Evolutionary conservation across 64 coral and sea anemone genomes (phyloP).

Genomic region (Porites australiensis): DNA sequence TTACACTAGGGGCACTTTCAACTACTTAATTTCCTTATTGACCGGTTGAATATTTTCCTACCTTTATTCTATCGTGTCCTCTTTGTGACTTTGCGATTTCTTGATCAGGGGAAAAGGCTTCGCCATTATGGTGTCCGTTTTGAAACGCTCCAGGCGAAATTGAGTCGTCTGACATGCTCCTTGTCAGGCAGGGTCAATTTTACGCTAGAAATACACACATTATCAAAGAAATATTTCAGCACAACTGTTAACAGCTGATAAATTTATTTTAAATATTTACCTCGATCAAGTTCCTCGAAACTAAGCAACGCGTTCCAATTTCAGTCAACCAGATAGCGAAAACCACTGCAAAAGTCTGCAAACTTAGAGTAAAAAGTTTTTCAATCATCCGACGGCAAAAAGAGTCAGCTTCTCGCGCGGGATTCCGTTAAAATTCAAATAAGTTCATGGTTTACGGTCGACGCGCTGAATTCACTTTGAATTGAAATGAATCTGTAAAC

Average conservation of each 20-base stretch:
- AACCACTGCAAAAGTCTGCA: neutral
- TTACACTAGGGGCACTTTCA: too few relatives aligned
- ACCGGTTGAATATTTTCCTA: neutral
- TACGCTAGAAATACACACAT: neutral
- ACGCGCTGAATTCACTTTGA: constrained; percentile 19
- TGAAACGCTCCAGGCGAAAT: neutral
- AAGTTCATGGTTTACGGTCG: neutral
- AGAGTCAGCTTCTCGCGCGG: neutral
- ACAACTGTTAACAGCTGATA: constrained; percentile 1
- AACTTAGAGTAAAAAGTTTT: too few relatives aligned
- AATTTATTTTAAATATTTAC: constrained; percentile 27
- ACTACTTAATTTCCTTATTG: neutral
- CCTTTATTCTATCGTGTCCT: constrained; percentile 18
- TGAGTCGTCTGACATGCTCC: neutral
- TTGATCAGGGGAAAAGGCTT: constrained; percentile 3
- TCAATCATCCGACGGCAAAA: neutral
- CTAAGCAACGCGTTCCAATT: neutral
- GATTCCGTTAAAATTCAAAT: constrained; percentile 58
- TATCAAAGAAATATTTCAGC: neutral
- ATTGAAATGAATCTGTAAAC: neutral
- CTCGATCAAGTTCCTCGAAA: neutral
- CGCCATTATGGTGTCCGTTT: neutral
- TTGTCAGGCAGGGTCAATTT: neutral
- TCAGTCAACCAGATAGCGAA: neutral
- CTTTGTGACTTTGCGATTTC: neutral